Base-by-base conservation (phyloP, 2,888 invertebrate genomes). In the Lasioglossum pauxillum region DNA sequence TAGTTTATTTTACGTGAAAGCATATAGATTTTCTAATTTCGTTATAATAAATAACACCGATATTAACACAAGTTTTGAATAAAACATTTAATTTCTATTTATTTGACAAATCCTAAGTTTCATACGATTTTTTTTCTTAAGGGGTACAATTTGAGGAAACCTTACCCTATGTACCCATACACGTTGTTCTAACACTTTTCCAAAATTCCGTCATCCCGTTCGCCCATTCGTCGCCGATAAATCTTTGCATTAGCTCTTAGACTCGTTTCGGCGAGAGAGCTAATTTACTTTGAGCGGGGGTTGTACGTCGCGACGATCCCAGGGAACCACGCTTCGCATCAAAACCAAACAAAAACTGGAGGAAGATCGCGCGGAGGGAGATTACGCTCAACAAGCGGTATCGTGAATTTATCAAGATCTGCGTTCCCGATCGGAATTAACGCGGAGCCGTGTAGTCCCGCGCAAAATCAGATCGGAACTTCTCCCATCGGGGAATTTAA, bases 401-500 rank as follows among this genome's bases (percentile, higher is more conserved):
- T 84, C 57, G 69, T 41, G 35, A 14, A 74, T 76, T 77, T 77
- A 82, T 75, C 77, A 60, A 49, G 41, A 31, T 57, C 60, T 38
- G 53, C 67, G n/a, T 19, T 72, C 31, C 41, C 77, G 53, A 85
- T 78, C 75, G 69, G 78, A 85, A 85, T 78, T 75, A 85, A 78
- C 86, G 78, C 78, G 49, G 44, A 14, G 49, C 57, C 57, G 41
- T 46, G 46, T n/a, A 73, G 57, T 57, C 38, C 44, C 16, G 4
- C n/a, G 31, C 53, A 69, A 5, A 77, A 78, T 84, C 83, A 71
- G 82, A 78, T 78, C 75, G 19, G 7, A 81, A 80, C 64, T 80
- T 81, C 71, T 35, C 80, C 53, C 85, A 64, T 78, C 75, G 71
- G 64, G 38, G 71, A 78, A 78, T 82, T 82, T 82, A 84, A 78